A percentile compares a stretch with the other conserved stretches of the same genome.
phyloP scores from a whole-genome alignment of 2,113 vertebrate species.

The Ophthalmolycus amberensis region DNA sequence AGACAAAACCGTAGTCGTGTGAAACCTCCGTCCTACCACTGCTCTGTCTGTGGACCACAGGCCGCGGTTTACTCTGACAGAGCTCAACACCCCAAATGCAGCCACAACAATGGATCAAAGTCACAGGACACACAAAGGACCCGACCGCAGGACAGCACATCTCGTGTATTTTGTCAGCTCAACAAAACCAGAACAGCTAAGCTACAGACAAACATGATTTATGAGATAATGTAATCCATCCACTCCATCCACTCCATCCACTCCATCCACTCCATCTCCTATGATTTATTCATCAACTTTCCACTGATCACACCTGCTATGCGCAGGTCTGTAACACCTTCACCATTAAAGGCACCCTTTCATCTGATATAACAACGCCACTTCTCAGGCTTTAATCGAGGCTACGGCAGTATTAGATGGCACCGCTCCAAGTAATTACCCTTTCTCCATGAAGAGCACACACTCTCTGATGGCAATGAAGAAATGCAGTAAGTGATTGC shows the following conservation, averaged over 20 bases:
- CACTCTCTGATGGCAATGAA: conserved; percentile 14
- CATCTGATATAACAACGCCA: conserved; percentile 54
- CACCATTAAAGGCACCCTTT: conserved; percentile 42
- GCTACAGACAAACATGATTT: not conserved
- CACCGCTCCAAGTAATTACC: conserved; percentile 36
- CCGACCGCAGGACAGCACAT: conserved; percentile 1
- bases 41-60: conserved; percentile 23
- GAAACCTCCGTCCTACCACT: conserved; percentile 39
- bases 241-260: not conserved
- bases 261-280: conserved; percentile 25
- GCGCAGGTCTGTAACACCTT: conserved; percentile 34
- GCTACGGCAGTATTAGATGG: conserved; percentile 38
- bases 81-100: conserved; percentile 6
- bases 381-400: conserved; percentile 51
- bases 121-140: conserved; percentile 4
- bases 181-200: not conserved
- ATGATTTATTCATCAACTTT: conserved; percentile 80
- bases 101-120: conserved; percentile 51
- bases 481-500: conserved; percentile 39
- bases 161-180: conserved; percentile 10
- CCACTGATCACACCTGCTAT: conserved; percentile 62
- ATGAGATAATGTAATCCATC: conserved; percentile 2
- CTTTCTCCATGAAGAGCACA: conserved; percentile 28
- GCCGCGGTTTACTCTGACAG: conserved; percentile 4
- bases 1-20: conserved; percentile 53